phyloP scores from a whole-genome alignment of 2,113 vertebrate species.

The Tetraodon nigroviridis region DNA sequence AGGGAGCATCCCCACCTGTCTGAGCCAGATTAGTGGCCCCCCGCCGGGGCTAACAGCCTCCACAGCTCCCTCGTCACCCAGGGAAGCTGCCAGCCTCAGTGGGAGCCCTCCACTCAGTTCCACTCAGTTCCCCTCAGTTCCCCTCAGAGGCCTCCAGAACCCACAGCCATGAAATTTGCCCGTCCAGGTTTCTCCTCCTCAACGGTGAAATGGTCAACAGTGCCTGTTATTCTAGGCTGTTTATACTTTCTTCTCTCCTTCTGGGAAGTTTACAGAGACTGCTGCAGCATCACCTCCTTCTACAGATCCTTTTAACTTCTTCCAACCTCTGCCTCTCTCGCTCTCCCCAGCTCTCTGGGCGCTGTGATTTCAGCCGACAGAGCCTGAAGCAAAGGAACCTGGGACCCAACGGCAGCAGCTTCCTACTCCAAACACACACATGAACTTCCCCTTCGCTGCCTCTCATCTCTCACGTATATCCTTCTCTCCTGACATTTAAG shows the following conservation, averaged over 20 bases:
- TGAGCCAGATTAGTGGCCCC: conserved; percentile 42
- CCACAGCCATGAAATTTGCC: too few relatives aligned
- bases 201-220: too few relatives aligned
- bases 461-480: neutral
- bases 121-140: too few relatives aligned
- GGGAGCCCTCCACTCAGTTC: neutral
- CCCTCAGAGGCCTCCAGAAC: neutral
- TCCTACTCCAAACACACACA: conserved; percentile 15
- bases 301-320: conserved; percentile 4
- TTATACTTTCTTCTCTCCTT: too few relatives aligned
- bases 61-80: conserved; percentile 33
- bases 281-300: neutral
- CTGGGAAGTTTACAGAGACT: neutral
- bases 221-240: too few relatives aligned
- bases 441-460: neutral
- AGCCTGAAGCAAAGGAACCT: conserved; percentile 14
- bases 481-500: conserved; percentile 47
- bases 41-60: conserved; percentile 33
- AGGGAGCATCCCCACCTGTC: conserved; percentile 12
- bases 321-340: conserved; percentile 7
- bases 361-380: conserved; percentile 21
- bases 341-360: neutral
- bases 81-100: conserved; percentile 12
- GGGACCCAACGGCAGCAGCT: conserved; percentile 26
- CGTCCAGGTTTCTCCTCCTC: neutral